Evolutionary conservation across 2,888 invertebrate species (phyloP), one percentile per base, ranked within the genome.

Genomic region (Plagodis dolabraria): DNA sequence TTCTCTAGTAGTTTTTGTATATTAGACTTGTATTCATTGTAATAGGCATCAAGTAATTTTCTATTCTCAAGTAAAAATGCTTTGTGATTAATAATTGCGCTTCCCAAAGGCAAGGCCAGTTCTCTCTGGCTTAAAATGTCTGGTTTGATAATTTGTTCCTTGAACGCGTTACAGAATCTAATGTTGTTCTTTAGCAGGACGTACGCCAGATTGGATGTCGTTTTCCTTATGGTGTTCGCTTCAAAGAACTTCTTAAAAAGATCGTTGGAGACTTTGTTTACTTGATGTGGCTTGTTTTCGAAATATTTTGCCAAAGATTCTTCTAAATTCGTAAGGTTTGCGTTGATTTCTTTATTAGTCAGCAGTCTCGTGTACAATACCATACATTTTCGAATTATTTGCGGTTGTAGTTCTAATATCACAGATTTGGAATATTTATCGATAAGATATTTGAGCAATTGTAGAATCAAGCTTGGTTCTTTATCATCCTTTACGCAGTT

Each of bases 1-100:
- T 95, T 96, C 71, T 95, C 94, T 45, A 96, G 83, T 62, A 94
- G 89, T 80, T 95, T 95, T 51, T 89, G 79, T 40, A 97, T 94
- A 64, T 95, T 94, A 0, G 92, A 83, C 79, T 95, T 94, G 67
- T 95, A 95, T 71, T 94, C 91, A 47, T 93, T 85, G 72, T 93
- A 95, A 54, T 96, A 86, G 51, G 83, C 89, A 33, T 77, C 74
- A 5, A 96, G 68, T 10, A 89, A 77, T 34, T 95, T 83, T 33
- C 91, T 83, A 42, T 90, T 83, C 0, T 93, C 82, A 69, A 83
- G 75, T 46, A 89, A 54, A 70, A 85, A 82, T 65, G 85, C 74
- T 66, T 77, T 76, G 86, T 94, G 74, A 73, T 89, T 64, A 73
- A 93, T 72, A 65, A 91, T 68, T 35, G 92, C 89, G 63, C 93